Evolutionary conservation across 2,113 vertebrate genomes (phyloP).

Genomic region (Willisornis vidua): DNA sequence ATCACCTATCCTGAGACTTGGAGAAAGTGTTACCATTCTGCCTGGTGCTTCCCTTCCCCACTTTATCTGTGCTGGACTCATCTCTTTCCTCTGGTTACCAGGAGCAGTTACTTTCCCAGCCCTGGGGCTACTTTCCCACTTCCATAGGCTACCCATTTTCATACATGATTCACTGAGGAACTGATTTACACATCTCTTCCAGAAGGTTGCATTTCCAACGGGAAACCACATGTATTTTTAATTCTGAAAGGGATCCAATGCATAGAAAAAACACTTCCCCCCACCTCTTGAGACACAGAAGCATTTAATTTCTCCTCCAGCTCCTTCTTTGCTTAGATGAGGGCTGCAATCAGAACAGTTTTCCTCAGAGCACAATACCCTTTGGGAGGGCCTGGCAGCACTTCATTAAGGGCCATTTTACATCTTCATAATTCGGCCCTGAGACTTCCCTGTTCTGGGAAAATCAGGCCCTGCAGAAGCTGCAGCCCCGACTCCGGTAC

Average conservation of each 20-base stretch:
- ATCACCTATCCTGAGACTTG: not conserved
- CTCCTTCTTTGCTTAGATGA: not conserved
- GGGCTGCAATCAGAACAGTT: not conserved
- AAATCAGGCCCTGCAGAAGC: not conserved
- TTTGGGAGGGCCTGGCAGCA: not conserved
- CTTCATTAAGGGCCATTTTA: not conserved
- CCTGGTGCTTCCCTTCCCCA: not conserved
- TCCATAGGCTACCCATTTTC: conserved; percentile 11
- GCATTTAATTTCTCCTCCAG: not conserved
- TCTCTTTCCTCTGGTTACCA: not conserved
- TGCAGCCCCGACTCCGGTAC: not conserved
- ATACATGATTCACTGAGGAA: not conserved
- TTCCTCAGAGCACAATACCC: not conserved
- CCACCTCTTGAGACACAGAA: not conserved
- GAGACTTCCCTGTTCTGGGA: not conserved
- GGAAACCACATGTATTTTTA: conserved; percentile 23
- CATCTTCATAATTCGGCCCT: not conserved
- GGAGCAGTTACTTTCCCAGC: not conserved
- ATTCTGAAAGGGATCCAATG: conserved; percentile 39
- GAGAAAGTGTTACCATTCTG: not conserved
- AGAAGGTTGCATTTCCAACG: conserved; percentile 24
- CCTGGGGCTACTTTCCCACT: conserved; percentile 27
- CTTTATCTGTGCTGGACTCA: not conserved
- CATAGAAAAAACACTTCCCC: not conserved
- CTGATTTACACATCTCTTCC: conserved; percentile 2